phyloP scores from a whole-genome alignment of 2,113 vertebrate genomes.

The Sceloporus tristichus region DNA sequence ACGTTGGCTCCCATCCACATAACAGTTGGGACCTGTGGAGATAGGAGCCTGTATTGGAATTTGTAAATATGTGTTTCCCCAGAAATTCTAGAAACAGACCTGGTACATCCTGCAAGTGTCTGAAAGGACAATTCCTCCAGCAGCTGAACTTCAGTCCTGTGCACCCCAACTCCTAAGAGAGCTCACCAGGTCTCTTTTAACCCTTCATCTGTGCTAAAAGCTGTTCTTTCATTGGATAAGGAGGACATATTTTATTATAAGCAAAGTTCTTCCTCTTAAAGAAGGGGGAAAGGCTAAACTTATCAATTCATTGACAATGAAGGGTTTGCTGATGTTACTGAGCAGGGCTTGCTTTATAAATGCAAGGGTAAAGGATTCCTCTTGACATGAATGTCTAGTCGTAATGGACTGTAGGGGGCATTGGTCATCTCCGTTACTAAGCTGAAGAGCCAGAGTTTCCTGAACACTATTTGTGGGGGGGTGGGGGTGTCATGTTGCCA shows the following conservation, averaged over 20 bases:
- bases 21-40: conserved; percentile 83
- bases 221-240: neutral
- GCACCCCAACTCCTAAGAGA: neutral
- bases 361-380: too few species aligned
- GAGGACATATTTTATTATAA: neutral
- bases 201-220: neutral
- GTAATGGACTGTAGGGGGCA: too few species aligned
- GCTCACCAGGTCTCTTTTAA: neutral
- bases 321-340: too few species aligned
- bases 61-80: neutral
- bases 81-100: neutral
- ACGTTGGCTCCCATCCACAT: conserved; percentile 73
- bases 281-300: neutral
- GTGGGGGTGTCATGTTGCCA: too few species aligned
- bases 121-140: neutral
- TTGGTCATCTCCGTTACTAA: too few species aligned
- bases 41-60: neutral
- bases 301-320: neutral
- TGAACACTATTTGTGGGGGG: too few species aligned
- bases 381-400: too few species aligned
- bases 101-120: neutral
- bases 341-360: neutral
- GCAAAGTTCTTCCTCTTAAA: neutral
- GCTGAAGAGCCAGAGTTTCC: too few species aligned
- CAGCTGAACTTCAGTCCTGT: neutral